Conservation (phyloP, 1,140 invertebrate species). For the Galleria mellonella region DNA sequence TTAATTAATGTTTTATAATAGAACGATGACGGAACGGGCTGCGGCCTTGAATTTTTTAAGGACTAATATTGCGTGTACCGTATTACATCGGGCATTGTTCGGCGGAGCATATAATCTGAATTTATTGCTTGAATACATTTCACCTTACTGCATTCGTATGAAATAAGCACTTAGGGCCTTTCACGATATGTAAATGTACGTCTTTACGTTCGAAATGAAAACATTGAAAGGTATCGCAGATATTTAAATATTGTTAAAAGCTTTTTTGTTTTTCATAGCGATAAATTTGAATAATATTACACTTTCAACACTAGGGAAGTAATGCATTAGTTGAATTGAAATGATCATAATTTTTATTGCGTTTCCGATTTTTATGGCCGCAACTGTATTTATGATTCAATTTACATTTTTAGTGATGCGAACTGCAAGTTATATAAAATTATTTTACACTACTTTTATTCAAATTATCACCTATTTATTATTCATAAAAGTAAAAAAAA, state of each 20-base stretch:
- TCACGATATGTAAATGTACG: slow-evolving; percentile 7
- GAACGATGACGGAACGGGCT: background rate
- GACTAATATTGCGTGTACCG: slow-evolving; percentile 7
- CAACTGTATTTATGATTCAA: no score
- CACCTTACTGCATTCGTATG: slow-evolving; percentile 5
- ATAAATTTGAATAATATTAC: background rate
- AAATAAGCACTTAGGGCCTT: slow-evolving; percentile 3
- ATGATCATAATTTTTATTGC: slow-evolving; percentile 2
- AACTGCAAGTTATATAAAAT: no score
- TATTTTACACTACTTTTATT: no score
- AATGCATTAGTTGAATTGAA: background rate
- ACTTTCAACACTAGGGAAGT: background rate
- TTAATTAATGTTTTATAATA: slow-evolving; percentile 5
- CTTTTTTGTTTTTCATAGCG: background rate
- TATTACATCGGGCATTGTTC: slow-evolving; percentile 2
- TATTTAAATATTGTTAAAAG: background rate
- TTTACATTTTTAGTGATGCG: no score
- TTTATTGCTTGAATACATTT: slow-evolving; percentile 10
- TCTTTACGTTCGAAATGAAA: background rate
- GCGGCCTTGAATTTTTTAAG: slow-evolving; percentile 10
- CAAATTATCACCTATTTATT: no score
- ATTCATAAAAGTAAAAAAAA: no score
- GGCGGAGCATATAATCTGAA: slow-evolving; percentile 10
- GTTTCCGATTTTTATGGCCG: background rate
- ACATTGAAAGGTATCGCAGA: background rate